Evolutionary conservation across 2,113 vertebrate species (phyloP), one percentile per base, ranked within the genome.

Genomic region (Lophius piscatorius): DNA sequence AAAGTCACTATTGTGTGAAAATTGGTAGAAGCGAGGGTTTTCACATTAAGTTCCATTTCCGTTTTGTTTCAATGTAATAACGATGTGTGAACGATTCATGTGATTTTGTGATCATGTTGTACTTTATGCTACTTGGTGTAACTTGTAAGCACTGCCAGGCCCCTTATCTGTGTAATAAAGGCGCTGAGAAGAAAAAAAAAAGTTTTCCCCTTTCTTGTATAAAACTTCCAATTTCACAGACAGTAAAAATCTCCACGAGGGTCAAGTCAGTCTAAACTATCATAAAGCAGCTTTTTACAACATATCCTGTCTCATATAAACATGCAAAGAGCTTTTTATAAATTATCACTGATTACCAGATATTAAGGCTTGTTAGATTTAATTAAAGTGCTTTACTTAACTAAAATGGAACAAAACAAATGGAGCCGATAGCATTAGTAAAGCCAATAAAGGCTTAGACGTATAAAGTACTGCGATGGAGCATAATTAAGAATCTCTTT

Each of bases 91-190:
- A n/a, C n/a, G n/a, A n/a, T n/a, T n/a, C n/a, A n/a, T n/a, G n/a
- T 87, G 76, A 81, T 78, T 84, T 80, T 70, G 74, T 84, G 79
- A 76, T n/a, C n/a, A n/a, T 76, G 63, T 74, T 87, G 84, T 89
- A 75, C 55, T 73, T 80, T 79, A 85, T 83, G 77, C 81, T 68
- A 81, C 63, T 78, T 82, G 67, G 50, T 86, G 79, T 86, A 84
- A 81, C 81, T 71, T 83, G 85, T 85, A 79, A 80, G 71, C 82
- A 84, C 80, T 86, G 85, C 78, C 85, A 63, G 69, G 70, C 73
- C 80, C 80, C 82, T 70, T 80, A 75, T 87, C 77, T 82, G 71
- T 88, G 74, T 87, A 79, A 88, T 87, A 89, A 88, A 88, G 65
- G 76, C 74, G 81, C 65, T 63, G 63, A 84, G 57, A 74, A 85